Percentiles rank a stretch among this genome's conserved stretches.
Conservation (phyloP, 2,113 vertebrate genomes). For the Paramisgurnus dabryanus region DNA sequence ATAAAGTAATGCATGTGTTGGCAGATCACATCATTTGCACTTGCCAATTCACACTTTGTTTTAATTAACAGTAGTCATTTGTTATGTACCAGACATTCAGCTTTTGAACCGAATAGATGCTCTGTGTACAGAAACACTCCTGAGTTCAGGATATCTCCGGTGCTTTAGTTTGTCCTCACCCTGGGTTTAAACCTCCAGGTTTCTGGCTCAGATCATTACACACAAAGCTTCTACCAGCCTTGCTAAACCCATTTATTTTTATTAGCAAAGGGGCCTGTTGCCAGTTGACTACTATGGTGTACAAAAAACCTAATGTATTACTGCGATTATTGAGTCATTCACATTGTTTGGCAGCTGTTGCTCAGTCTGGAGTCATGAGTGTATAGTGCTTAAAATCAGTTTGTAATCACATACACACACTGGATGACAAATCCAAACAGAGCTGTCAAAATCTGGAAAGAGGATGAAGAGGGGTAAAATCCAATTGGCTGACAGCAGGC, state of each 20-base stretch:
- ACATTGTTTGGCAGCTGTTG: background rate
- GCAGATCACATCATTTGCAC: conserved; percentile 24
- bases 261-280: background rate
- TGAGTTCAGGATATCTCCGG: conserved; percentile 2
- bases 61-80: conserved; percentile 23
- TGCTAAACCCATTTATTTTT: background rate
- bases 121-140: conserved; percentile 4
- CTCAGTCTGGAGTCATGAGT: background rate
- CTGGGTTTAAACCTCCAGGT: background rate
- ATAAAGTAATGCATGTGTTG: background rate
- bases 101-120: conserved; percentile 14
- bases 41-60: conserved; percentile 3
- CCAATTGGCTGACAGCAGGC: background rate
- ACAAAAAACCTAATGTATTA: background rate
- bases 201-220: conserved; percentile 2
- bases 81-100: conserved; percentile 24
- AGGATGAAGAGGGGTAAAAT: background rate
- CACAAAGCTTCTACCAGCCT: background rate
- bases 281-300: background rate
- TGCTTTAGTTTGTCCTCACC: background rate
- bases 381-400: background rate
- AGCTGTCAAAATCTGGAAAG: background rate
- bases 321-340: background rate
- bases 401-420: background rate
- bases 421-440: background rate